phyloP scores from a whole-genome alignment of 2,113 vertebrate species.

The Proterorhinus semilunaris region DNA sequence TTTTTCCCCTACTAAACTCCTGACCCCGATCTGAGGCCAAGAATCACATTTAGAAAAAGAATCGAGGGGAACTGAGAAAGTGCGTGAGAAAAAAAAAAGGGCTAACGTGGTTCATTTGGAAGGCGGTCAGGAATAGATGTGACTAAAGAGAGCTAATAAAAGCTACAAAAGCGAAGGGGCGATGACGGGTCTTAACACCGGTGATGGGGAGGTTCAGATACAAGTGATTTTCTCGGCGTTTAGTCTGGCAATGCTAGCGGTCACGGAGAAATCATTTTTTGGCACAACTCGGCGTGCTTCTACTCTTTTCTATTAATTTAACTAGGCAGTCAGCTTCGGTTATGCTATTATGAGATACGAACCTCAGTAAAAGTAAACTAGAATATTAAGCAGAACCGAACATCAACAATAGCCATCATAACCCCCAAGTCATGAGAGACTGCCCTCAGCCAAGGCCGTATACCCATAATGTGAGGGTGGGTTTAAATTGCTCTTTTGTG shows the following conservation, averaged over 20 bases:
- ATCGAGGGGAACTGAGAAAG: slow-evolving; percentile 44
- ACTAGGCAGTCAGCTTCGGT: too few relatives aligned
- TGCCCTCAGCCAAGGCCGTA: too few relatives aligned
- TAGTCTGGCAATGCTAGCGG: background rate
- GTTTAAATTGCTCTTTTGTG: too few relatives aligned
- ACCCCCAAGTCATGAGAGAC: too few relatives aligned
- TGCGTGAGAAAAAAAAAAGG: slow-evolving; percentile 12
- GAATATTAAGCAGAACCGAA: too few relatives aligned
- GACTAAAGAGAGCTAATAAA: slow-evolving; percentile 15
- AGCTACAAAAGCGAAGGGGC: slow-evolving; percentile 18
- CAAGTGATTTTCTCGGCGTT: slow-evolving; percentile 20
- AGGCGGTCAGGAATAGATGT: slow-evolving; percentile 37
- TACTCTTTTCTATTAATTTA: background rate
- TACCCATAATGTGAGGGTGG: too few relatives aligned
- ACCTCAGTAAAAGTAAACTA: too few relatives aligned
- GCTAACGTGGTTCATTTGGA: slow-evolving; percentile 32
- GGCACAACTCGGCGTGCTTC: background rate
- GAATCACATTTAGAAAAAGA: slow-evolving; percentile 47
- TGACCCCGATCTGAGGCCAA: slow-evolving; percentile 77
- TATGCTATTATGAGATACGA: too few relatives aligned
- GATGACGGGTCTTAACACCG: slow-evolving; percentile 10
- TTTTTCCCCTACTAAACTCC: slow-evolving; percentile 79
- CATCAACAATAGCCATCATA: too few relatives aligned
- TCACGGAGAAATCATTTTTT: background rate
- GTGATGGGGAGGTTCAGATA: slow-evolving; percentile 3